These are phyloP conservation scores for Prunella strophiata DNA, from an alignment of 2,797 vertebrate genomes.

Conservation along the genomic window DNA sequence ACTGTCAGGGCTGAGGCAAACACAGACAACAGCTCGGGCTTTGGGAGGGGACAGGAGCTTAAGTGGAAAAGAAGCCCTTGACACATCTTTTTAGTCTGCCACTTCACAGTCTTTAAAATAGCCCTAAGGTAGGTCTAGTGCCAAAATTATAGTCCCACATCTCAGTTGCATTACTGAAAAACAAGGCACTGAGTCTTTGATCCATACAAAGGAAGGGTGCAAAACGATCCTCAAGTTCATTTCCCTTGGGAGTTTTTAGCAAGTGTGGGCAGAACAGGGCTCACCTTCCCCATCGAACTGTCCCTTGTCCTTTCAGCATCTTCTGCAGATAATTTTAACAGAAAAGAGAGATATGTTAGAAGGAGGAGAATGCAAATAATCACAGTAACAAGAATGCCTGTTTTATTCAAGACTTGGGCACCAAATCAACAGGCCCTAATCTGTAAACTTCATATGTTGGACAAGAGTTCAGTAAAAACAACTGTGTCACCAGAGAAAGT, in stretches of 20 bases:
- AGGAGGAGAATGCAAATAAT: background rate
- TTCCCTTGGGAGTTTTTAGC: background rate
- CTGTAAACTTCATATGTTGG: background rate
- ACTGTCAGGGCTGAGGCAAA: background rate
- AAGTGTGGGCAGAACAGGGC: conserved; percentile 41
- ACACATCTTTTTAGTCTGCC: background rate
- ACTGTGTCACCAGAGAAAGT: background rate
- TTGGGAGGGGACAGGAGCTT: background rate
- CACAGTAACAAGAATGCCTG: background rate
- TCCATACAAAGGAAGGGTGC: accelerated
- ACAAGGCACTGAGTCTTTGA: background rate
- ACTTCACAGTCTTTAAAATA: background rate
- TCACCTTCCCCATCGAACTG: conserved; percentile 96
- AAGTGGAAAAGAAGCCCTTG: background rate
- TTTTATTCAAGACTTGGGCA: background rate
- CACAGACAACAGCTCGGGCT: accelerated
- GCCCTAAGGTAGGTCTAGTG: background rate
- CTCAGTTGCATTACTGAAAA: background rate
- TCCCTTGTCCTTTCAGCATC: conserved; percentile 84
- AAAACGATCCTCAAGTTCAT: background rate
- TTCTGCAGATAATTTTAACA: conserved; percentile 79
- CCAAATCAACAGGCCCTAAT: background rate
- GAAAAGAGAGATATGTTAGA: conserved; percentile 39
- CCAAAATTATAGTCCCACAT: background rate
- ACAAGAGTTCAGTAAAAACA: background rate